A percentile compares a stretch with the other conserved stretches of the same genome.
Evolutionary conservation across 2,797 vertebrate genomes (phyloP).

Genomic region (Dipus sagitta): DNA sequence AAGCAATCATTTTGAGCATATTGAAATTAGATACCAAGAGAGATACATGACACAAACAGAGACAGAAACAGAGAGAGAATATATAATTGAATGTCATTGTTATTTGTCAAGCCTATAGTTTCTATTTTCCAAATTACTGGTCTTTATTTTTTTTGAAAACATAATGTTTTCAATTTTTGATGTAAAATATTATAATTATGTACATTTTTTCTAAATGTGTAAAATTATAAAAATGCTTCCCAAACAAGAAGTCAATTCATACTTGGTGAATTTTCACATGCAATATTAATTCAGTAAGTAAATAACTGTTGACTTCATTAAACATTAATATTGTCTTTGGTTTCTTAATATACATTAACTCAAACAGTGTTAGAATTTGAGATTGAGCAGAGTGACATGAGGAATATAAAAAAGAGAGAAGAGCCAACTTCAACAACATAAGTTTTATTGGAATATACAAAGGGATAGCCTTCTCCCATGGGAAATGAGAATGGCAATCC

Average conservation of each 20-base stretch:
- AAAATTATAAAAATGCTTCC: background rate
- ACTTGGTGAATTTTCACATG: too few relatives aligned
- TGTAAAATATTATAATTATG: background rate
- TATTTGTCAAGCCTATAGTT: background rate
- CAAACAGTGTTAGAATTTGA: background rate
- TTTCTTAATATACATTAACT: constrained; percentile 31
- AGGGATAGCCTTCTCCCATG: too few relatives aligned
- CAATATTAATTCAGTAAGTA: background rate
- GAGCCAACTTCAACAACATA: too few relatives aligned
- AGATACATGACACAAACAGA: background rate
- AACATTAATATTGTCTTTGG: background rate
- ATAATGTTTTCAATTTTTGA: background rate
- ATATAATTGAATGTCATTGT: background rate
- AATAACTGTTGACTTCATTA: background rate
- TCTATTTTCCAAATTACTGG: background rate
- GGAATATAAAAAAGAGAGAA: too few relatives aligned
- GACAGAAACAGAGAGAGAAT: background rate
- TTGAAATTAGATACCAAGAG: constrained; percentile 29
- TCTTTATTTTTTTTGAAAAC: background rate
- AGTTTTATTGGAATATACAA: too few relatives aligned
- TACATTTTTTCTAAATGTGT: background rate
- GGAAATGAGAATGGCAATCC: too few relatives aligned
- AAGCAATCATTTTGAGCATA: background rate
- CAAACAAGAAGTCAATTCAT: background rate
- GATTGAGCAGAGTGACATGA: too few relatives aligned